Conservation (phyloP, 2,797 vertebrate genomes). For the Thalassophryne amazonica region DNA sequence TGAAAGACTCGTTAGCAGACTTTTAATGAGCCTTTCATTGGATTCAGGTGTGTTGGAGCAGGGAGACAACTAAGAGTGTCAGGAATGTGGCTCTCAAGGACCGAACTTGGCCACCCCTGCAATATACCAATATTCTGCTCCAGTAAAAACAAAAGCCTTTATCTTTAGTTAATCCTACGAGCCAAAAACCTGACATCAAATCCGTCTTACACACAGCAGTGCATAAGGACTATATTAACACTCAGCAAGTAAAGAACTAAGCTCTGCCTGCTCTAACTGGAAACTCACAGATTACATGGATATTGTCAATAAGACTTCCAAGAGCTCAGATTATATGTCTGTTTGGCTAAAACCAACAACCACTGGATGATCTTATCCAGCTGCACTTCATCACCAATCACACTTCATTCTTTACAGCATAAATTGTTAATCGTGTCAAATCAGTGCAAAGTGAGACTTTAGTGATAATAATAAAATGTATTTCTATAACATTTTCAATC, state of each 20-base stretch:
- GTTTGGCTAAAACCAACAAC: constrained; percentile 5
- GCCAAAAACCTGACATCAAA: constrained; percentile 38
- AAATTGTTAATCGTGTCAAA: too few species aligned
- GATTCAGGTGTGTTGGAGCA: too few species aligned
- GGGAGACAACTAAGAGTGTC: constrained; percentile 16
- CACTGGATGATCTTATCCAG: constrained; percentile 4
- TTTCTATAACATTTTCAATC: too few species aligned
- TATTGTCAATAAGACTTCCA: constrained; percentile 27
- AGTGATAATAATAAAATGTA: too few species aligned
- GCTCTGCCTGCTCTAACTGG: constrained; percentile 4
- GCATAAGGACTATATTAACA: constrained; percentile 27
- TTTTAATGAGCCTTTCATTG: too few species aligned
- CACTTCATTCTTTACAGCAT: not conserved
- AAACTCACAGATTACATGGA: constrained; percentile 33
- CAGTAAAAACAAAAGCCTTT: constrained; percentile 39
- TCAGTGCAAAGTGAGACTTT: too few species aligned
- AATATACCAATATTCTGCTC: not conserved
- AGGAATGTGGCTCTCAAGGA: too few species aligned
- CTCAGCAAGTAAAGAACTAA: constrained; percentile 30
- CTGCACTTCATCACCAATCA: constrained; percentile 1
- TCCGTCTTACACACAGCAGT: constrained; percentile 37
- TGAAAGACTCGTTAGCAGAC: too few species aligned
- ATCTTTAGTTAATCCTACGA: constrained; percentile 48
- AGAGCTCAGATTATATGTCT: constrained; percentile 37
- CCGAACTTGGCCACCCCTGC: too few species aligned